Base-by-base conservation (phyloP, 2,888 invertebrate genomes). In the Pimpla rufipes region DNA sequence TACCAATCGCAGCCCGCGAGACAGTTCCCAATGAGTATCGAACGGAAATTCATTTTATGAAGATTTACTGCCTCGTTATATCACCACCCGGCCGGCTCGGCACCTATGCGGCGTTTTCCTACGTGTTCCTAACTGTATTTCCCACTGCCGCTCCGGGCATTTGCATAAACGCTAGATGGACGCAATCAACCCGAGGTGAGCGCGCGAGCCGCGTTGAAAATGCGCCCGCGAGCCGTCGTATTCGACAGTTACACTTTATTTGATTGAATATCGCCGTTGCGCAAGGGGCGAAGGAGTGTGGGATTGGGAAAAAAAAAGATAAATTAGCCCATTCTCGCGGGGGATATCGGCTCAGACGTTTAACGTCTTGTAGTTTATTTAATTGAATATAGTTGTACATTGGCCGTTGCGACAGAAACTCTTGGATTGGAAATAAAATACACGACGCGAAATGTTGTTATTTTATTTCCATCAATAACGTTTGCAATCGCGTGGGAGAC, bases 41-140 rank as follows among this genome's bases (percentile, higher is more conserved):
- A 77, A 83, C 80, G 83, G 80, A 83, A 83, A 81, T 84, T 81
- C 83, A 81, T 84, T 81, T 84, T 84, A 84, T 80, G 78, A 84
- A 78, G 83, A 84, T 84, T 81, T 84, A 78, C 74, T 42, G 70
- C 74, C 78, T 84, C 74, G 74, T 78, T 81, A 74, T 78, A 64
- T 78, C 64, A 66, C 78, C 50, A 40, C 55, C n/a, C 68, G 42
- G 57, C 18, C 40, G 37, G n/a, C 16, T 2, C n/a, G n/a, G n/a
- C n/a, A n/a, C n/a, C n/a, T n/a, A 73, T 47, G 13, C 3, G 40
- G 11, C 11, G 11, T 52, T 52, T 37, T 8, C 52, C 6, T 71
- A 16, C 66, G 10, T 42, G 18, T 35, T 68, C n/a, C 13, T 62
- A 42, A 52, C 18, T 62, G n/a, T 42, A 40, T 40, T 59, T 83